Base-by-base conservation (phyloP, 2,113 vertebrate genomes). In the Morone saxatilis region DNA sequence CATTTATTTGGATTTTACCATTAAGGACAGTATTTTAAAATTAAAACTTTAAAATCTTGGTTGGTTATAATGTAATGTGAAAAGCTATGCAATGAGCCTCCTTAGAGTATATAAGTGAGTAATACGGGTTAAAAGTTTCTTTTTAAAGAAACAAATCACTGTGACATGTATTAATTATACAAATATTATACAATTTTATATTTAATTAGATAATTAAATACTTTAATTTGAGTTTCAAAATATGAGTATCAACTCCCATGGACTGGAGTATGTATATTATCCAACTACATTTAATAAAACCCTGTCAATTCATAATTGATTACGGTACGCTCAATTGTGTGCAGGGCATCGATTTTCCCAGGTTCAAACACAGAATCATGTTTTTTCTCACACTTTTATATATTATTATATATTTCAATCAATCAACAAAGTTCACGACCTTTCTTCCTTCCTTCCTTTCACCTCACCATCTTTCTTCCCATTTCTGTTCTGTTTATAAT, bases 361-460 rank as follows among this genome's bases (percentile, higher is more conserved):
- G 62, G 48, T 65, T 73, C 71, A 84, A 56, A 48, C n/a, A 43
- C 31, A 73, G n/a, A 61, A 68, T 45, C 13, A 6, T 71, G 9
- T 54, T 43, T 25, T 31, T 76, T 89, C 80, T 57, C 71, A 84
- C 84, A 65, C 60, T 38, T 78, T 70, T 54, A 8, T 16, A 25
- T 48, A 6, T 74, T 59, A 51, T 70, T 54, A 8, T 16, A 25
- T 48, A 6, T 74, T 59, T 56, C 7, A 71, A 38, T 90, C 66
- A 76, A 72, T 85, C 4, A 0, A 7, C 17, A 31, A 31, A 45
- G 71, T 36, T 60, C 40, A 13, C 19, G 13, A 78, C 65, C 70
- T 50, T 51, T 22, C 14, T 59, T 41, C 31, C 31, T 31, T 31
- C 2, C 31, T 31, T 31, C 31, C 31, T 31, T 31, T 31, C 31